A percentile compares a stretch with the other conserved stretches of the same genome.
phyloP scores from a whole-genome alignment of 2,888 invertebrate species.

The Chaetogeoica ovagalla region DNA sequence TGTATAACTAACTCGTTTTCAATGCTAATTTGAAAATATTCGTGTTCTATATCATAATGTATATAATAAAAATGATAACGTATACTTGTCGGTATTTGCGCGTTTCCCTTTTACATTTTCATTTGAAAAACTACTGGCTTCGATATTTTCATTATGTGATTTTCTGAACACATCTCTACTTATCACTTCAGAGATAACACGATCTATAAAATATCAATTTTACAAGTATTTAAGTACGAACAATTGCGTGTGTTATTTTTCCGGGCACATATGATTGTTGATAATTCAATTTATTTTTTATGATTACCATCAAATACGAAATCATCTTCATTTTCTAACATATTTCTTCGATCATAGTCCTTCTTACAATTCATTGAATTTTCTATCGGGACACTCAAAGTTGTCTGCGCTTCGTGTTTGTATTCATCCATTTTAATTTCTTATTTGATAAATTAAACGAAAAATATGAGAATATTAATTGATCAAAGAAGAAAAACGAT shows the following conservation, averaged over 20 bases:
- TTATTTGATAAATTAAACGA: too few species aligned
- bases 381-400: background rate
- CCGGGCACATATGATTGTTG: too few species aligned
- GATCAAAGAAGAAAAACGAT: too few species aligned
- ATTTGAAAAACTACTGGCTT: too few species aligned
- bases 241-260: too few species aligned
- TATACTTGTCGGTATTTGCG: background rate
- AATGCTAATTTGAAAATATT: background rate
- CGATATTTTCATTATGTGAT: too few species aligned
- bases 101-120: background rate
- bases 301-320: background rate
- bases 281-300: too few species aligned
- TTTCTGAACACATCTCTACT: too few species aligned
- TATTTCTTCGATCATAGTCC: constrained; percentile 5
- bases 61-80: background rate
- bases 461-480: too few species aligned
- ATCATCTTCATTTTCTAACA: constrained; percentile 14
- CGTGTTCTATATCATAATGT: background rate
- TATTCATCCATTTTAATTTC: constrained; percentile 11
- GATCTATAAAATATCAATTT: too few species aligned
- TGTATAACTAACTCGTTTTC: background rate
- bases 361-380: background rate
- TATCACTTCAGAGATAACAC: too few species aligned
- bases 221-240: too few species aligned
- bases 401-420: background rate